These are phyloP conservation scores for Sylvilagus floridanus DNA, from an alignment of 2,797 vertebrate species.

Conservation along the genomic window DNA sequence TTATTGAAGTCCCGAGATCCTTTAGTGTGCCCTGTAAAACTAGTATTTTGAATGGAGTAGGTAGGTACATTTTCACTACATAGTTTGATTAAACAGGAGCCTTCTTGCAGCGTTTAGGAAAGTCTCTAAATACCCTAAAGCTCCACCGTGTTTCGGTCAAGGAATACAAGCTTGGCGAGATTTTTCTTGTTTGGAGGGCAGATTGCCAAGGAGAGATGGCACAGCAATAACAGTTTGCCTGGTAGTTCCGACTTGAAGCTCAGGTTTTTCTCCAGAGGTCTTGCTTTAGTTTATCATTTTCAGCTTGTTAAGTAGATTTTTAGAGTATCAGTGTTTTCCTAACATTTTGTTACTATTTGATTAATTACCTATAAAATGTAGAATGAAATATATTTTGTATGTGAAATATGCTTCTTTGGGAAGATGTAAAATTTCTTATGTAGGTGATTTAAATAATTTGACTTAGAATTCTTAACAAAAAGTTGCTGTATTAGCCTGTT, in stretches of 20 bases:
- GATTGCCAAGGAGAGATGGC: conserved; percentile 19
- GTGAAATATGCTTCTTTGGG: conserved; percentile 5
- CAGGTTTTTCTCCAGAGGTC: not conserved
- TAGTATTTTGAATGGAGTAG: not conserved
- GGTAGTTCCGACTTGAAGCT: not conserved
- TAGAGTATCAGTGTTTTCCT: not conserved
- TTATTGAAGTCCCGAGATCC: not conserved
- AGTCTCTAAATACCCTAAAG: not conserved
- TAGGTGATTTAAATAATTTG: conserved; percentile 15
- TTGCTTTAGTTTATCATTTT: conserved; percentile 3
- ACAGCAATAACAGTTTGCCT: not conserved
- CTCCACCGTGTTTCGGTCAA: not conserved
- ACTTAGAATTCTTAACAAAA: not conserved
- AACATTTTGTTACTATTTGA: conserved; percentile 1
- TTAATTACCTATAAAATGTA: conserved; percentile 44
- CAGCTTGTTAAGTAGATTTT: not conserved
- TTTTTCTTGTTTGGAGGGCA: conserved; percentile 40
- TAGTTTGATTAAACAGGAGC: not conserved
- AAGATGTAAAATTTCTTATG: not conserved
- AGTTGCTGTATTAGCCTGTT: conserved; percentile 14
- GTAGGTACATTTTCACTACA: conserved; percentile 4
- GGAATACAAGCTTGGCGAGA: not conserved
- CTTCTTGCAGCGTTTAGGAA: conserved; percentile 33
- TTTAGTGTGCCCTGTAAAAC: conserved; percentile 46
- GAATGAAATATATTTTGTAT: conserved; percentile 27